phyloP scores from a whole-genome alignment of 2,888 invertebrate species.

The Subacronicta megacephala region DNA sequence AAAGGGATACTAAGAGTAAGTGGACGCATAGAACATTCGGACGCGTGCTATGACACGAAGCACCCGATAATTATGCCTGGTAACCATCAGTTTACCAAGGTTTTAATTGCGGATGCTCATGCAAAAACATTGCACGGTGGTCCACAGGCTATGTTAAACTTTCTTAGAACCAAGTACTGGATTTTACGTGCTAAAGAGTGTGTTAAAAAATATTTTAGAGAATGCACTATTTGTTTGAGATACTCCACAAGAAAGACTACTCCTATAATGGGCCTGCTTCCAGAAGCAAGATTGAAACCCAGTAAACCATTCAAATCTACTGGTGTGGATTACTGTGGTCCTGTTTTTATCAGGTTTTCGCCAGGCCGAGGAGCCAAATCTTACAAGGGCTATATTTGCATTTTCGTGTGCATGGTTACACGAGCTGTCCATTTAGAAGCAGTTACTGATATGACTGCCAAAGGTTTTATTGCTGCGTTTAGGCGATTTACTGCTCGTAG shows the following conservation, averaged over 20 bases:
- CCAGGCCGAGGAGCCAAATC: too few species aligned
- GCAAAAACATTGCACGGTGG: constrained; percentile 1
- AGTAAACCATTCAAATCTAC: too few species aligned
- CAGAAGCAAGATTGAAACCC: too few species aligned
- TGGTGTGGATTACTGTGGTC: too few species aligned
- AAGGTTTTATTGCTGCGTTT: constrained; percentile 12
- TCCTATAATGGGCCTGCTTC: too few species aligned
- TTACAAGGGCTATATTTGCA: too few species aligned
- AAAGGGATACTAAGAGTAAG: constrained; percentile 2
- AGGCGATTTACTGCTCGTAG: constrained; percentile 12
- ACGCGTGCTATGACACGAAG: background rate
- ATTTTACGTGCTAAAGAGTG: background rate
- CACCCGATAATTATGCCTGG: constrained; percentile 1
- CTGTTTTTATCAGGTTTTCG: too few species aligned
- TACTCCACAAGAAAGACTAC: too few species aligned
- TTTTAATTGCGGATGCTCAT: constrained; percentile 4
- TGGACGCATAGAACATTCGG: background rate
- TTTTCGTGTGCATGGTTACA: too few species aligned
- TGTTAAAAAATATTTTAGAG: too few species aligned
- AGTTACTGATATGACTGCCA: background rate
- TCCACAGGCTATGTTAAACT: constrained; percentile 1
- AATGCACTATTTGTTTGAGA: constrained; percentile 29
- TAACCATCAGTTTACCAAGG: constrained; percentile 7
- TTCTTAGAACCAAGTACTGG: background rate
- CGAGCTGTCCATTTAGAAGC: background rate